These are phyloP conservation scores for Bos javanicus DNA, from an alignment of 2,113 vertebrate species.

Conservation along the genomic window DNA sequence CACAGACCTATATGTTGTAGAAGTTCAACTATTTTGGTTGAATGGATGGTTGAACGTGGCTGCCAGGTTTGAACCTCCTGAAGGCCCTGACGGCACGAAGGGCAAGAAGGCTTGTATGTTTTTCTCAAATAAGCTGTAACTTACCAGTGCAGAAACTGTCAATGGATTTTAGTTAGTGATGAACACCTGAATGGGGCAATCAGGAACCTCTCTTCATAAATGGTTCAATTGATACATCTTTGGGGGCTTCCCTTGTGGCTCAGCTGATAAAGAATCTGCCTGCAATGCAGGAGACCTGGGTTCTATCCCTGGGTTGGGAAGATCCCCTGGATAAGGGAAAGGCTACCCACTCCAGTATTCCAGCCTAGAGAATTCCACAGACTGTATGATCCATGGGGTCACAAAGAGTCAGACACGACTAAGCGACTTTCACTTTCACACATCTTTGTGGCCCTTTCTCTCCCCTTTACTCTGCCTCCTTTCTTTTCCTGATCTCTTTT, in stretches of 20 bases:
- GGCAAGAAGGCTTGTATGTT: neutral
- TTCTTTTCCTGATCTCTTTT: neutral
- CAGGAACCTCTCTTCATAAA: neutral
- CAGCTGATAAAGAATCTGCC: neutral
- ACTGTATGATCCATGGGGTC: neutral
- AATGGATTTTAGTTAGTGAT: conserved; percentile 26
- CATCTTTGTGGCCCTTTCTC: neutral
- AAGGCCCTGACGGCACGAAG: neutral
- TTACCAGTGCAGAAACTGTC: conserved; percentile 8
- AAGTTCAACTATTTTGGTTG: neutral
- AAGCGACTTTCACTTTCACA: neutral
- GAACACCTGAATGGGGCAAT: neutral
- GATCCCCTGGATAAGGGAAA: neutral
- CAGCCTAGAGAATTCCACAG: neutral
- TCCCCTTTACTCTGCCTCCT: neutral
- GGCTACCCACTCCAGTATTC: neutral
- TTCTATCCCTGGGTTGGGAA: neutral
- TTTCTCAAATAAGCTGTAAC: conserved; percentile 19
- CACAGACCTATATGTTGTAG: neutral
- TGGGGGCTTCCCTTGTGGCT: neutral
- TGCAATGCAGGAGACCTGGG: neutral
- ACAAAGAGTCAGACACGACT: neutral
- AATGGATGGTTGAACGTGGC: neutral
- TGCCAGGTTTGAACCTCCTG: neutral
- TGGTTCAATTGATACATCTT: neutral